These are phyloP conservation scores for Caligus rogercresseyi DNA, from an alignment of 1,140 invertebrate species.

Conservation along the genomic window DNA sequence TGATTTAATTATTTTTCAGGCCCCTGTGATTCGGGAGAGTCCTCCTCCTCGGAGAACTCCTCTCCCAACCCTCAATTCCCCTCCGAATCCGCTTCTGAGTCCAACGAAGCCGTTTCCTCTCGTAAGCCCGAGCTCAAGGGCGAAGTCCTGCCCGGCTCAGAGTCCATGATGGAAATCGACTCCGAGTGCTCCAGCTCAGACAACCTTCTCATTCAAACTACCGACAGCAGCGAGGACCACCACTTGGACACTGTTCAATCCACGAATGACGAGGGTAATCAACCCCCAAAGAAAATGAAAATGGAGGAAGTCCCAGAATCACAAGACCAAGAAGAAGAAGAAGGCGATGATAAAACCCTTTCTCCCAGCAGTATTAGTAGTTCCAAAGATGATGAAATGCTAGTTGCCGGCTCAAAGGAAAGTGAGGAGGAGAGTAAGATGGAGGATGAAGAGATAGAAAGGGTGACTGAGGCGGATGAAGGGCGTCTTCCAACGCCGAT, in stretches of 20 bases:
- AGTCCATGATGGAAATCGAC: not conserved
- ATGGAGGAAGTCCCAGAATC: not conserved
- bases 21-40: not conserved
- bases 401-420: not conserved
- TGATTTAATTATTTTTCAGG: not conserved
- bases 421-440: not conserved
- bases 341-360: not conserved
- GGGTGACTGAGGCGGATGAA: too few relatives aligned
- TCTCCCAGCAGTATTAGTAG: not conserved
- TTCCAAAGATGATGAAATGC: not conserved
- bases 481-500: too few relatives aligned
- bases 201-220: not conserved
- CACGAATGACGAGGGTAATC: not conserved
- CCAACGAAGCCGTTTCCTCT: not conserved
- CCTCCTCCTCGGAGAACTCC: not conserved
- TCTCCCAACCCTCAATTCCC: not conserved
- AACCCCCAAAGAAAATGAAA: not conserved
- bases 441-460: not conserved
- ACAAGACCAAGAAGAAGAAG: not conserved
- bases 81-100: not conserved
- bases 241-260: not conserved
- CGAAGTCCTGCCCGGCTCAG: not conserved
- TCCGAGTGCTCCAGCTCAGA: not conserved
- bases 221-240: not conserved
- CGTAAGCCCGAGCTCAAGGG: not conserved